phyloP scores from a whole-genome alignment of 2,113 vertebrate species.

The Brachypodius melanocephalos region DNA sequence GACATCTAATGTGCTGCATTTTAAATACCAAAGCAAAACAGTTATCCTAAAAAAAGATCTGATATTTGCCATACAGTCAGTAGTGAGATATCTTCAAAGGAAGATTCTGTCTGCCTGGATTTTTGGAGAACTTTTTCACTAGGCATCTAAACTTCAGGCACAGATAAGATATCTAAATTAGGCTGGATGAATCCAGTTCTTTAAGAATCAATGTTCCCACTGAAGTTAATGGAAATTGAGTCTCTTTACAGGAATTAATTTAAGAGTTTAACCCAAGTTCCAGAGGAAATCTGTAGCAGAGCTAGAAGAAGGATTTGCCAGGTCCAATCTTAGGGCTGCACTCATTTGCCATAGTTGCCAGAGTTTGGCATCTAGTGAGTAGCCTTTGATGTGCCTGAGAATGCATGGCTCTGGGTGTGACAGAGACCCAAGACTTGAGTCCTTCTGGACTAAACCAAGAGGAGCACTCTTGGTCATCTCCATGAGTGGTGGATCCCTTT shows the following conservation, averaged over 20 bases:
- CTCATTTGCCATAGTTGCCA: not conserved
- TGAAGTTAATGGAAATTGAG: not conserved
- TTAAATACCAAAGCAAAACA: conserved; percentile 54
- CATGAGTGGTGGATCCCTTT: not conserved
- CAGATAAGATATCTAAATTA: conserved; percentile 21
- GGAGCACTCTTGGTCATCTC: not conserved
- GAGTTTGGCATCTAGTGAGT: not conserved
- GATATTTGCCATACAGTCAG: conserved; percentile 47
- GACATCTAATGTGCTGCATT: conserved; percentile 34
- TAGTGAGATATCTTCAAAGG: conserved; percentile 51
- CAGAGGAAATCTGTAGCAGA: not conserved
- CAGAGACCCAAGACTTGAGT: not conserved
- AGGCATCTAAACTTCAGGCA: not conserved
- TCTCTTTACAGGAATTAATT: not conserved
- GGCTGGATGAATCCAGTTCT: not conserved
- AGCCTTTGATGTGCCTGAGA: not conserved
- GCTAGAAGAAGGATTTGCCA: not conserved
- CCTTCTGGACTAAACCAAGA: not conserved
- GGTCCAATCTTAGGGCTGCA: not conserved
- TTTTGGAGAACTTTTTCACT: conserved; percentile 14
- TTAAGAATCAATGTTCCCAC: not conserved
- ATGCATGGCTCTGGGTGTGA: not conserved
- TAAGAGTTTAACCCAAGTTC: not conserved
- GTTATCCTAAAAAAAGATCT: conserved; percentile 62
- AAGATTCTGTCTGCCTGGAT: conserved; percentile 29